Percentiles rank a stretch among this genome's conserved stretches.
Conservation (phyloP, 2,113 vertebrate species). For the Hydrolagus affinis region DNA sequence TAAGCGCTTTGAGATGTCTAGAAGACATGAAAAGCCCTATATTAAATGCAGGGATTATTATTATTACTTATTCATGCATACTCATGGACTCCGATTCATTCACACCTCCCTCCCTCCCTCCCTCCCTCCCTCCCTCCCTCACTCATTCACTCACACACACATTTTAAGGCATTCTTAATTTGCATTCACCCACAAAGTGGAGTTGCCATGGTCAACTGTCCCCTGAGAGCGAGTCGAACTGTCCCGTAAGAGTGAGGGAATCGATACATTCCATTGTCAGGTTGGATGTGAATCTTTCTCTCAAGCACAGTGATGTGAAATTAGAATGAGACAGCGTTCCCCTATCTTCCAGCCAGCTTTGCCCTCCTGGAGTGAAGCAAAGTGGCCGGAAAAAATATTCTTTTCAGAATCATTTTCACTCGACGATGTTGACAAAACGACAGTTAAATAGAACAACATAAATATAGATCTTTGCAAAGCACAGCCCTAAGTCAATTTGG, state of each 20-base stretch:
- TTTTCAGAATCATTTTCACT: slow-evolving; percentile 11
- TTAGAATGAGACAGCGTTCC: background rate
- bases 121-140: too few relatives aligned
- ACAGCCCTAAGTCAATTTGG: background rate
- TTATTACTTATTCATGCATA: too few relatives aligned
- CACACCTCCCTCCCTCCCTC: slow-evolving; percentile 15
- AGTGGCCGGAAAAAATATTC: slow-evolving; percentile 2
- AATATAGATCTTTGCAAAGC: background rate
- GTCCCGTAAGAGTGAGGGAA: background rate
- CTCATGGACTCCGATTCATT: too few relatives aligned
- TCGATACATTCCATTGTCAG: background rate
- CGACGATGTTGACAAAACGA: slow-evolving; percentile 3
- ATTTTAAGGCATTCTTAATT: background rate
- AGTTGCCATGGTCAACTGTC: background rate
- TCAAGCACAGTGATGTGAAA: slow-evolving; percentile 29
- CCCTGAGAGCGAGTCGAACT: background rate
- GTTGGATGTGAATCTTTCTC: background rate
- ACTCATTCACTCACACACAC: too few relatives aligned
- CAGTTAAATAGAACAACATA: slow-evolving; percentile 23
- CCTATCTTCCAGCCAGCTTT: background rate
- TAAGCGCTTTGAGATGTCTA: too few relatives aligned
- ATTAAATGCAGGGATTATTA: too few relatives aligned
- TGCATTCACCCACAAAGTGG: slow-evolving; percentile 7
- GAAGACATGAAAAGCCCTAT: too few relatives aligned
- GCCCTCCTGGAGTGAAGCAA: background rate